Evolutionary conservation across 1,140 invertebrate genomes (phyloP), one percentile per base, ranked within the genome.

Genomic region (Formica exsecta): DNA sequence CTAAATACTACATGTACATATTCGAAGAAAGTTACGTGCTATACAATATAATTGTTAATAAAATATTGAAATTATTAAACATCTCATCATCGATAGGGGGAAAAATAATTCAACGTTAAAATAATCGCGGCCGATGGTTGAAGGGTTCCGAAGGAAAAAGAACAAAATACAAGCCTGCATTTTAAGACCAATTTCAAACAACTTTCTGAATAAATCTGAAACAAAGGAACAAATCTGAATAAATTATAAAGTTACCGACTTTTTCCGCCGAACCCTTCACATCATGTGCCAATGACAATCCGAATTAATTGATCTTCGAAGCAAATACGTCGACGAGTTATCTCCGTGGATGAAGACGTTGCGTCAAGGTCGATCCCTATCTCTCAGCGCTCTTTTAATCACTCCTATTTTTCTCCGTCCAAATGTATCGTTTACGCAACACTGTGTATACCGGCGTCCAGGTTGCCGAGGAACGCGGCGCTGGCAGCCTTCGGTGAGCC

Each of bases 381-480:
- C 32, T 74, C 32, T 9, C 36, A 48, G 44, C 44, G 44, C 3
- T 2, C 61, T 44, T 59, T 73, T 62, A 6, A 57, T 2, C 71
- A 9, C 61, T 87, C 32, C 22, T 19, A n/a, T 66, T 13, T 44
- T 16, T 44, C 41, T 25, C 4, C 19, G 38, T 38, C 9, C 54
- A 38, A 73, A 6, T 83, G 2, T 59, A 3, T 11, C 51, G 16
- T 80, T 93, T 92, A 93, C 81, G 91, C 89, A 48, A 92, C 62
- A 65, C 89, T 92, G 86, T 66, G 89, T 25, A 87, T 61, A 59
- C 48, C 87, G 41, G 7, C 3, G 38, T 75, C 29, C 59, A 86
- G 11, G 1, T 77, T 88, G 70, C 91, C 86, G 71, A 93, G 86
- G 13, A 91, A 57, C 61, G 92, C 91, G 8, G 92, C 91, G 9